Evolutionary conservation across 1,140 invertebrate species (phyloP).

Genomic region (Drosophila kepulauana): DNA sequence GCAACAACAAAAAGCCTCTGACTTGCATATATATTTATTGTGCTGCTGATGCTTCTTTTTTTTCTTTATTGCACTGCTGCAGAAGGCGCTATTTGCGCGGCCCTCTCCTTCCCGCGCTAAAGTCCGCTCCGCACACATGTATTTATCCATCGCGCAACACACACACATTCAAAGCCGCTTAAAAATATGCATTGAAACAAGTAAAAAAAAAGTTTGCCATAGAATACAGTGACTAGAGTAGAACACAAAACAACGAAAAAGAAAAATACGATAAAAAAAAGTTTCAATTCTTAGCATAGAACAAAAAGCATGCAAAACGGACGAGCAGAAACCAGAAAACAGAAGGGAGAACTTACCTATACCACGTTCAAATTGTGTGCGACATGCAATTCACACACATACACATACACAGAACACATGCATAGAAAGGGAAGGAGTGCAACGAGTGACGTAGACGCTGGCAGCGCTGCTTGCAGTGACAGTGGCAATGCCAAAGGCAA

Average conservation of each 20-base stretch:
- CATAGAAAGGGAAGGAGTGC: slow-evolving; percentile 23
- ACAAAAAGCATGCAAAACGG: slow-evolving; percentile 63
- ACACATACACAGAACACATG: slow-evolving; percentile 29
- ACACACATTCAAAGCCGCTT: slow-evolving; percentile 63
- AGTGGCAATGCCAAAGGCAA: slow-evolving; percentile 82
- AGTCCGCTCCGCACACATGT: slow-evolving; percentile 1
- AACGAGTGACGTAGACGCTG: slow-evolving; percentile 6
- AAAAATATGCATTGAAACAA: slow-evolving; percentile 73
- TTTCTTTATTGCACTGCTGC: slow-evolving; percentile 42
- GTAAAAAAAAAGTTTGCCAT: slow-evolving; percentile 56
- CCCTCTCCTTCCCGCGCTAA: not conserved
- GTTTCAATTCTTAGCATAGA: slow-evolving; percentile 67
- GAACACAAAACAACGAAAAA: slow-evolving; percentile 36
- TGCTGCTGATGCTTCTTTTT: slow-evolving; percentile 4
- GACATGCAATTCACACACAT: slow-evolving; percentile 65
- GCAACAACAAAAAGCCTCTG: slow-evolving; percentile 47
- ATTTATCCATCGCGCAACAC: slow-evolving; percentile 7
- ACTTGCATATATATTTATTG: slow-evolving; percentile 63
- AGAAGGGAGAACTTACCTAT: slow-evolving; percentile 81
- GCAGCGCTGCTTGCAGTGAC: slow-evolving; percentile 73
- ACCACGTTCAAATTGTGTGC: slow-evolving; percentile 71
- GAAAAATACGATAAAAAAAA: slow-evolving; percentile 59
- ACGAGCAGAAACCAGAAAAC: slow-evolving; percentile 56
- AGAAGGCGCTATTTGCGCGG: slow-evolving; percentile 63
- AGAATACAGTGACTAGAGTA: slow-evolving; percentile 57